A percentile compares a stretch with the other conserved stretches of the same genome.
phyloP scores from a whole-genome alignment of 2,888 invertebrate species.

The Drosophila silvestris region DNA sequence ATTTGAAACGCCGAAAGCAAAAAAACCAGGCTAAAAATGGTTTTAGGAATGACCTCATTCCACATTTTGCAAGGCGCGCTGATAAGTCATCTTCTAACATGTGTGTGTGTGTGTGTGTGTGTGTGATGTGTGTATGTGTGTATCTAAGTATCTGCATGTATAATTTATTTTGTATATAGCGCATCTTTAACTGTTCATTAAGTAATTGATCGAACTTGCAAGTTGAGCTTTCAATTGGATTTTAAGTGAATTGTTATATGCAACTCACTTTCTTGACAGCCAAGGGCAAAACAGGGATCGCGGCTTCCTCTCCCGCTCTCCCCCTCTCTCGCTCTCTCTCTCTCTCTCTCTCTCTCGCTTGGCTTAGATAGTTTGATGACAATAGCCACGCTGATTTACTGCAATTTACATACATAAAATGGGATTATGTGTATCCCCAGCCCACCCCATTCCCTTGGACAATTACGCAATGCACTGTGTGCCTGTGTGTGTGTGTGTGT shows the following conservation, averaged over 20 bases:
- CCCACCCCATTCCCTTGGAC: constrained; percentile 18
- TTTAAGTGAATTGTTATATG: constrained; percentile 1
- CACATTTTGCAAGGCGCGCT: constrained; percentile 49
- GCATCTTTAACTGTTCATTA: constrained; percentile 36
- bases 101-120: constrained; percentile 4
- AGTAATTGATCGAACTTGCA: constrained; percentile 25
- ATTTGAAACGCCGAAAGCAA: constrained; percentile 52
- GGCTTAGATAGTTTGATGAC: constrained; percentile 51
- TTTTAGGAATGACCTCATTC: constrained; percentile 74
- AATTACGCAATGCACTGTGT: constrained; percentile 70
- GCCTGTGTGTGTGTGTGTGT: constrained; percentile 26
- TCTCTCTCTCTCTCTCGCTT: background rate
- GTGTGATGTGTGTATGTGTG: constrained; percentile 2
- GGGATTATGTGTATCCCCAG: constrained; percentile 23
- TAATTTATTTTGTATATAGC: constrained; percentile 11
- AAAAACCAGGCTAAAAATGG: constrained; percentile 63
- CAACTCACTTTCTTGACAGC: background rate
- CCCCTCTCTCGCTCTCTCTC: background rate
- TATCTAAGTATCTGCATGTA: constrained; percentile 38
- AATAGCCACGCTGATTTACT: constrained; percentile 68
- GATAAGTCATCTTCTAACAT: constrained; percentile 56
- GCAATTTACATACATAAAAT: constrained; percentile 54
- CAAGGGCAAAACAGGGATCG: constrained; percentile 15
- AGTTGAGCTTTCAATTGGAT: constrained; percentile 9
- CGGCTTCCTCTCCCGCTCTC: background rate